A percentile compares a stretch with the other conserved stretches of the same genome.
phyloP scores from a whole-genome alignment of 2,888 invertebrate genomes.

The Rhopalosiphum nymphaeae region DNA sequence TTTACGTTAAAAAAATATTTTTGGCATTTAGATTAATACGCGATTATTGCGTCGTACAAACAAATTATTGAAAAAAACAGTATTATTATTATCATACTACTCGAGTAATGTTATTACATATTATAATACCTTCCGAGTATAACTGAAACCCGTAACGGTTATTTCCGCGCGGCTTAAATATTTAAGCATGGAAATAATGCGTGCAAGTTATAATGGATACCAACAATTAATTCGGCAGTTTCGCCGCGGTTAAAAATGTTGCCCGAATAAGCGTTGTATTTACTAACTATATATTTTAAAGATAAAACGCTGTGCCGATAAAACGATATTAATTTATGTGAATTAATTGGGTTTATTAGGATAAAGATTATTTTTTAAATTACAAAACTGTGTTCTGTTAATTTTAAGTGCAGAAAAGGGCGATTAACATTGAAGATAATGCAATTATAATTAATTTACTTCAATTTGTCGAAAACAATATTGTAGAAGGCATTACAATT shows the following conservation, averaged over 20 bases:
- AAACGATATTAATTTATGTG: neutral
- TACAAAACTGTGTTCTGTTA: neutral
- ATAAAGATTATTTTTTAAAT: neutral
- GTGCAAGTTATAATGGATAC: neutral
- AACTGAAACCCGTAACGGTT: neutral
- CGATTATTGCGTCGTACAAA: neutral
- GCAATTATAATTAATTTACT: neutral
- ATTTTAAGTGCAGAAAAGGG: neutral
- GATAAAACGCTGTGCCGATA: neutral
- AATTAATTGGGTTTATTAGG: neutral
- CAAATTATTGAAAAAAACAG: neutral
- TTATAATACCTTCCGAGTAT: neutral
- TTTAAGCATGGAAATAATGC: neutral
- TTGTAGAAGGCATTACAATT: neutral
- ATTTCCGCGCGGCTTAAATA: neutral
- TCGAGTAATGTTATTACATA: neutral
- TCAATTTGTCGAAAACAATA: neutral
- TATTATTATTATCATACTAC: neutral
- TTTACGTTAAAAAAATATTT: neutral
- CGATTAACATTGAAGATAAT: neutral
- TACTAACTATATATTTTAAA: neutral
- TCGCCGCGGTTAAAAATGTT: neutral
- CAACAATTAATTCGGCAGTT: neutral
- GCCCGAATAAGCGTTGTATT: neutral
- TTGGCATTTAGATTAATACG: neutral